phyloP scores from a whole-genome alignment of 2,113 vertebrate genomes.

The Cichladusa arquata region DNA sequence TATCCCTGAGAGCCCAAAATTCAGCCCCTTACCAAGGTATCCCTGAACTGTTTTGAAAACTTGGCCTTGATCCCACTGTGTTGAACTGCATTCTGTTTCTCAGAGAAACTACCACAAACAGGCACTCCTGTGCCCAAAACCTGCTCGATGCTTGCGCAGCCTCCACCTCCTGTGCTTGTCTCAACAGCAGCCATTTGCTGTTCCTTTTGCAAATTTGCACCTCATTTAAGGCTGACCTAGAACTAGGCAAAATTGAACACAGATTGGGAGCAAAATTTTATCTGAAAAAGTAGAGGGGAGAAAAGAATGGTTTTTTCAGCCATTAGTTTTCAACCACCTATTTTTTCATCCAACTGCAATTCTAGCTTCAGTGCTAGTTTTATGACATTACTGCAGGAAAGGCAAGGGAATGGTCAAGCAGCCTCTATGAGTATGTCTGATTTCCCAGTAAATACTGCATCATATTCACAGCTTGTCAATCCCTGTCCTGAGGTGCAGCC shows the following conservation, averaged over 20 bases:
- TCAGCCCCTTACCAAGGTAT: neutral
- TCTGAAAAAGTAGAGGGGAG: neutral
- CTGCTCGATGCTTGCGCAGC: neutral
- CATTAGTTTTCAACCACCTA: neutral
- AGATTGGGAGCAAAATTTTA: neutral
- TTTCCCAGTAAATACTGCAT: neutral
- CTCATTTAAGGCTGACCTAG: neutral
- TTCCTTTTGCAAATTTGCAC: constrained; percentile 23
- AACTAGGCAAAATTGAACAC: constrained; percentile 7
- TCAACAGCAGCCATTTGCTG: neutral
- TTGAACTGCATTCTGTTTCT: neutral
- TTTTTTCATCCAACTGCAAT: neutral
- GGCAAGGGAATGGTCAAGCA: neutral
- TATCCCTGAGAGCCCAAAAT: neutral
- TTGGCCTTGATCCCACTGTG: neutral
- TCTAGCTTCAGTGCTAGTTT: neutral
- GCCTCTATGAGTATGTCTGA: neutral
- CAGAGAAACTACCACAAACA: neutral
- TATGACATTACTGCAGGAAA: neutral
- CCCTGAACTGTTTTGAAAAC: neutral
- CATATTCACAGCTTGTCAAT: neutral
- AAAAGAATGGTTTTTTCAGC: neutral
- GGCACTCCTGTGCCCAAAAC: neutral
- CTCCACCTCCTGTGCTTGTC: neutral
- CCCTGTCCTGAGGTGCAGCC: neutral